Evolutionary conservation across 2,113 vertebrate genomes (phyloP), one percentile per base, ranked within the genome.

Genomic region (Spilogale gracilis): DNA sequence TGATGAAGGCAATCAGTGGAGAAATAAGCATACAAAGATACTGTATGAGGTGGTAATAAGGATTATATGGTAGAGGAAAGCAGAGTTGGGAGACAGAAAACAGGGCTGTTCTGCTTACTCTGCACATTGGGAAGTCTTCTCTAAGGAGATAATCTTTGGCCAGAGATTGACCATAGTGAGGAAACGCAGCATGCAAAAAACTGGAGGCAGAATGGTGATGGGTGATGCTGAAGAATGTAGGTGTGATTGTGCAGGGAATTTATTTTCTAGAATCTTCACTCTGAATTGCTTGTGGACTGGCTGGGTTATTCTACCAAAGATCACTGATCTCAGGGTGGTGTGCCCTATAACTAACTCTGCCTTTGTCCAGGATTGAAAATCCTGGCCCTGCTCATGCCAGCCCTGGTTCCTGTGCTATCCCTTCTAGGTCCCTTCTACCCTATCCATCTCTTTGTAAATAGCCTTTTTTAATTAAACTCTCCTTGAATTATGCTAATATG

Each of bases 151-250:
- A 45, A 16, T 23, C 10, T 50, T 54, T 76, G 25, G 45, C 17
- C 1, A 23, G 48, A 86, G 8, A 56, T 63, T 69, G 54, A 89
- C 23, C 9, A 25, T 50, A 48, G 14, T 2, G 14, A 60, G 54
- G 20, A 25, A 25, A 48, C 2, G 6, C 0, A 0, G 20, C 20
- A 30, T 17, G 6, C 27, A 65, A 48, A 83, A 50, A 23, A 5
- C 17, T 38, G 20, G 73, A 45, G 38, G 60, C 27, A 32, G 20
- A 56, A 56, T 12, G 10, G 10, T 6, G 50, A 25, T 43, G 76
- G n/a, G 50, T 11, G 50, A 69, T 13, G 2, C 2, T 81, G 21
- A 63, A 56, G 50, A 90, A 58, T 3, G 48, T 30, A 65, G 21
- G 16, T 50, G 50, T 50, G 32, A 23, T 38, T 43, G 58, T 80